These are phyloP conservation scores for Maniola jurtina DNA, from an alignment of 1,140 invertebrate species.

Conservation along the genomic window DNA sequence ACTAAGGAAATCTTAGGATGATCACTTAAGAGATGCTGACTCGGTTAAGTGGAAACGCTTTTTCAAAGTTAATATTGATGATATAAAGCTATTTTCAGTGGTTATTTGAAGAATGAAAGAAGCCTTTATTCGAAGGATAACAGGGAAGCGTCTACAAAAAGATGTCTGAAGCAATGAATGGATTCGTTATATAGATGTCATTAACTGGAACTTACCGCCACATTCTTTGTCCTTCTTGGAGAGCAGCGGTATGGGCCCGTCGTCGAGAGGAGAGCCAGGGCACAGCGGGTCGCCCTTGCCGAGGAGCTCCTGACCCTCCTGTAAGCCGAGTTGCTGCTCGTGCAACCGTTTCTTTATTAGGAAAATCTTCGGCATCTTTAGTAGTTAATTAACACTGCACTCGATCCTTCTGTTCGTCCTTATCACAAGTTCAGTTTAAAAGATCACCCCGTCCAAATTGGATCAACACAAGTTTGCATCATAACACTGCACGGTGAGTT, in stretches of 20 bases:
- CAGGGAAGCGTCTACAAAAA: conserved; percentile 30
- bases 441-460: conserved; percentile 51
- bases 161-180: conserved; percentile 36
- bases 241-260: conserved; percentile 80
- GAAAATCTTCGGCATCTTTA: conserved; percentile 93
- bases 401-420: conserved; percentile 57
- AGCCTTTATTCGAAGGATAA: conserved; percentile 34
- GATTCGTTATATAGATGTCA: conserved; percentile 32
- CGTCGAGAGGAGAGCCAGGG: conserved; percentile 74
- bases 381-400: conserved; percentile 61
- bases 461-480: conserved; percentile 65
- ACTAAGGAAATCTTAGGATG: not conserved
- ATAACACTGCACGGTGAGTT: conserved; percentile 71
- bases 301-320: conserved; percentile 87
- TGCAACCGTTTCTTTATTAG: conserved; percentile 92
- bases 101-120: conserved; percentile 19
- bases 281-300: conserved; percentile 77
- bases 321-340: conserved; percentile 89
- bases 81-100: not conserved
- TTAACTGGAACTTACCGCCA: conserved; percentile 50
- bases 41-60: not conserved
- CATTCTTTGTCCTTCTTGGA: conserved; percentile 79
- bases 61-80: not conserved
- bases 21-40: not conserved
- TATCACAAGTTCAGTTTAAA: conserved; percentile 59